Evolutionary conservation across 2,888 invertebrate genomes (phyloP), one percentile per base, ranked within the genome.

Genomic region (Drosophila mulleri): DNA sequence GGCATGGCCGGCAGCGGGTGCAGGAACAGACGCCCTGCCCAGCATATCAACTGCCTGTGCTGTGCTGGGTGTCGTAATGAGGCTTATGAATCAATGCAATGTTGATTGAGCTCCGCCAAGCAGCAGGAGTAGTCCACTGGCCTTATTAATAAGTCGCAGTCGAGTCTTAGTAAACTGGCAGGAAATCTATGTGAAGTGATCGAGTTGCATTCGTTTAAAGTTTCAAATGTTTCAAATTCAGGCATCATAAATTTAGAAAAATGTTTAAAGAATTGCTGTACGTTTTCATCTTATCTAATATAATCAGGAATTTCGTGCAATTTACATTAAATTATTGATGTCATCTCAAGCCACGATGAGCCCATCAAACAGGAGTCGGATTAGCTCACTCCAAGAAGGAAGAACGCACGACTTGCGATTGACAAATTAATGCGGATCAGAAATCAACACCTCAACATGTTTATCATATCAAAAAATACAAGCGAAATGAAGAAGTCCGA

Each of bases 391-490:
- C 16, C 26, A 23, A 12, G 23, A 16, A 14, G n/a, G 18, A 52
- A 26, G 53, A 60, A 62, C 76, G 83, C 78, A 82, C 78, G 86
- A 78, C 60, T 71, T 81, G 71, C 67, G 83, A 78, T 86, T 84
- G 83, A 83, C 78, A 88, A 88, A 90, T 88, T 89, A 89, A 86
- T 80, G 59, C 82, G 82, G 75, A 80, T 88, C 87, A 82, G 80
- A 83, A 83, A 86, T 88, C 86, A 86, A 83, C 83, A 83, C 88
- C 80, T 83, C 68, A 71, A 72, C 75, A 81, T 79, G 88, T 83
- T 83, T 67, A 83, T 74, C 77, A 85, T 79, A 83, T 72, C 57
- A 68, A 67, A 72, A 42, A 47, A 70, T 59, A 47, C 58, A 29
- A 39, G n/a, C n/a, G 26, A 20, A n/a, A 6, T 45, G n/a, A n/a